These are phyloP conservation scores for Aplysina aerophoba DNA, from an alignment of 37 sponge, comb jelly and placozoan genomes.

Conservation along the genomic window DNA sequence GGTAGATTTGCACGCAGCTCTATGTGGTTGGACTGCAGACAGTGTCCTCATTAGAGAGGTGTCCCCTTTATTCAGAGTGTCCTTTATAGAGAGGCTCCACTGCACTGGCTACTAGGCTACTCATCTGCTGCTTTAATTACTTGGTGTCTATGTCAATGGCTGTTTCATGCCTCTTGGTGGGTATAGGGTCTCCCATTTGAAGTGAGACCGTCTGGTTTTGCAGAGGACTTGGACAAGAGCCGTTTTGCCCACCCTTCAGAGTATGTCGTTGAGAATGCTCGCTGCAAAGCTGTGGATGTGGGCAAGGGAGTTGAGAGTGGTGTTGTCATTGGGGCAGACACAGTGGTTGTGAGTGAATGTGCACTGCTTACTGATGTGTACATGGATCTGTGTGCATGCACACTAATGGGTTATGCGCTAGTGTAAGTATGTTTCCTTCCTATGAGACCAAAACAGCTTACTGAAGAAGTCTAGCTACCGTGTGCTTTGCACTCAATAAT, in stretches of 20 bases:
- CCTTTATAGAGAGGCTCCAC: too few relatives aligned
- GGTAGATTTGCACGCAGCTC: too few relatives aligned
- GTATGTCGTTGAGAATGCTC: conserved; percentile 74
- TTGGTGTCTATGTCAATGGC: too few relatives aligned
- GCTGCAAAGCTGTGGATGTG: conserved; percentile 75
- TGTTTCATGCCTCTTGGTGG: too few relatives aligned
- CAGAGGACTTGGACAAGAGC: conserved; percentile 77
- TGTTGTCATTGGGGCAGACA: conserved; percentile 84
- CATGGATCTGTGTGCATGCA: neutral
- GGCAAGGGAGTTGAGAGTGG: conserved; percentile 51
- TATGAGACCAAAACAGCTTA: neutral
- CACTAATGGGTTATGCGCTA: neutral
- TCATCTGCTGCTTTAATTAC: too few relatives aligned
- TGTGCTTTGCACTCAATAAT: too few relatives aligned
- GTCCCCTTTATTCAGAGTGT: too few relatives aligned
- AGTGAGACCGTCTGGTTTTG: conserved; percentile 76
- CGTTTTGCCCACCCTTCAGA: conserved; percentile 50
- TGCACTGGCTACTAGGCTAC: too few relatives aligned
- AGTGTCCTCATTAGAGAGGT: too few relatives aligned
- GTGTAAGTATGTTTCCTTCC: neutral
- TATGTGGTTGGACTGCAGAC: too few relatives aligned
- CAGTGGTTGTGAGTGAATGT: conserved; percentile 68
- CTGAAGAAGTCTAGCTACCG: too few relatives aligned
- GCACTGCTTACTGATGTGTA: too few relatives aligned
- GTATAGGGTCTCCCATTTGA: conserved; percentile 67